A percentile compares a stretch with the other conserved stretches of the same genome.
These are phyloP conservation scores for Melieria omissa DNA, from an alignment of 2,888 invertebrate species.

Conservation along the genomic window DNA sequence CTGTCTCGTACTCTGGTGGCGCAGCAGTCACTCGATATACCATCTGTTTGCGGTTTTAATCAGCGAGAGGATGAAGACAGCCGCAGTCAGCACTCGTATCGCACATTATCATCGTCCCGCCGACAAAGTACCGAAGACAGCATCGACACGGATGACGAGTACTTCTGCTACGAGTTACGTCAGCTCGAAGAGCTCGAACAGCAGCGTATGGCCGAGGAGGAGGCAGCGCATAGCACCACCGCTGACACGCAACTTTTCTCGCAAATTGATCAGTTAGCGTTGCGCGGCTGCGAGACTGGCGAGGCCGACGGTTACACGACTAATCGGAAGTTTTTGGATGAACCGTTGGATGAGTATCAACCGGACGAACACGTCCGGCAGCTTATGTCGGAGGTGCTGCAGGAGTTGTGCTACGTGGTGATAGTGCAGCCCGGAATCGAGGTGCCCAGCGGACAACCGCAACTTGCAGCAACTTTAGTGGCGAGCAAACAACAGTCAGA, in stretches of 20 bases:
- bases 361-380: constrained; percentile 79
- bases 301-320: too few species aligned
- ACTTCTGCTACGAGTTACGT: constrained; percentile 89
- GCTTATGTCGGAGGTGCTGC: constrained; percentile 82
- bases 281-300: constrained; percentile 62
- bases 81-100: constrained; percentile 86
- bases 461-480: not conserved
- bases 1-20: constrained; percentile 61
- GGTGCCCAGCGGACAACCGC: constrained; percentile 6
- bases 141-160: constrained; percentile 93
- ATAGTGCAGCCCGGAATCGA: constrained; percentile 52
- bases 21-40: constrained; percentile 78
- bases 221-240: not conserved
- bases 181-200: constrained; percentile 89
- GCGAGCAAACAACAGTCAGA: not conserved
- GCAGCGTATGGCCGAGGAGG: constrained; percentile 68
- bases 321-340: too few species aligned
- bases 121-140: constrained; percentile 93
- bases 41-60: constrained; percentile 56
- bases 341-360: constrained; percentile 64
- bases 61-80: constrained; percentile 83
- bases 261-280: constrained; percentile 70
- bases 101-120: constrained; percentile 87
- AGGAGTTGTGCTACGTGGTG: constrained; percentile 80
- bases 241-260: constrained; percentile 51